Evolutionary conservation across 2,888 invertebrate species (phyloP).

Genomic region (Cosmia pyralina): DNA sequence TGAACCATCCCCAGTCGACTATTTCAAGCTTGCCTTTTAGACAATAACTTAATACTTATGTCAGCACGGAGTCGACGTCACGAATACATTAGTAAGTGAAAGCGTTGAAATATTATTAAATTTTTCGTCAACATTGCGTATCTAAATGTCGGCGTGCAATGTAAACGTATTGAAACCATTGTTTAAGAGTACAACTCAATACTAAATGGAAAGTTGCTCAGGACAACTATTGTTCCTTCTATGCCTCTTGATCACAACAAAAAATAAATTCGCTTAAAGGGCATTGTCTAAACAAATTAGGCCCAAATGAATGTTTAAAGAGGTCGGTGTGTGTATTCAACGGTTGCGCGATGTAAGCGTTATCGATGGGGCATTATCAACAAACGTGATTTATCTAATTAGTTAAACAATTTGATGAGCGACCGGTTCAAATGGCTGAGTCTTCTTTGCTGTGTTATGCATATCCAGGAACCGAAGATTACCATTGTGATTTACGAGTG

Average conservation of each 20-base stretch:
- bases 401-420: slow-evolving; percentile 44
- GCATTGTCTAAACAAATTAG: slow-evolving; percentile 65
- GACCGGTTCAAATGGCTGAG: slow-evolving; percentile 26
- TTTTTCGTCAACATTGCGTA: slow-evolving; percentile 61
- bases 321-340: slow-evolving; percentile 65
- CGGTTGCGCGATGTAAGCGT: slow-evolving; percentile 68
- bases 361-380: slow-evolving; percentile 63
- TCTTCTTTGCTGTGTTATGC: slow-evolving; percentile 17
- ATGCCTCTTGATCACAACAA: slow-evolving; percentile 57
- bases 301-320: slow-evolving; percentile 68
- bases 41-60: slow-evolving; percentile 62
- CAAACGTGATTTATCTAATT: slow-evolving; percentile 64
- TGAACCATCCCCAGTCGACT: slow-evolving; percentile 41
- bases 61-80: slow-evolving; percentile 50
- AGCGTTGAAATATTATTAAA: slow-evolving; percentile 58
- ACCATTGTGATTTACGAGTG: slow-evolving; percentile 21
- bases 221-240: slow-evolving; percentile 47
- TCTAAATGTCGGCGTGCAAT: slow-evolving; percentile 57
- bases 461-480: slow-evolving; percentile 28
- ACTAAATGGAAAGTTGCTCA: slow-evolving; percentile 51
- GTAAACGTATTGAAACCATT: slow-evolving; percentile 55
- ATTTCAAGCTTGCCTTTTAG: slow-evolving; percentile 41
- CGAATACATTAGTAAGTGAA: slow-evolving; percentile 56
- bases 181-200: slow-evolving; percentile 50
- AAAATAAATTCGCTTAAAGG: slow-evolving; percentile 61